phyloP scores from a whole-genome alignment of 2,797 vertebrate genomes.

The Gymnoscopelus braueri region DNA sequence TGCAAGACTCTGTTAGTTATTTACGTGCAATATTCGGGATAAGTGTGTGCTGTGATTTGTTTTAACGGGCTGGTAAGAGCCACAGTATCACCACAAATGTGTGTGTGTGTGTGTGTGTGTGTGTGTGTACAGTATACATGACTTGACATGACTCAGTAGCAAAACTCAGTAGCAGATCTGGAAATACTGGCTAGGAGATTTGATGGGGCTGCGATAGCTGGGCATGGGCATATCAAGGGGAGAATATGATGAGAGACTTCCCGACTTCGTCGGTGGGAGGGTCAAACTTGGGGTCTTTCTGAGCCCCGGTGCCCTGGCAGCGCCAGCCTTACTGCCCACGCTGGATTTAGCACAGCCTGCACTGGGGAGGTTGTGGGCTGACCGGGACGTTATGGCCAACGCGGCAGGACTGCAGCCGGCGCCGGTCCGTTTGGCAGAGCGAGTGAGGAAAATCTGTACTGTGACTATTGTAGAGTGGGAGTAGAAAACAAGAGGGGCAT shows the following conservation, averaged over 20 bases:
- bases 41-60: too few species aligned
- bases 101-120: too few species aligned
- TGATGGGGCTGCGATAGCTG: slow-evolving; percentile 85
- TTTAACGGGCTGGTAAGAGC: too few species aligned
- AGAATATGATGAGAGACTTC: slow-evolving; percentile 74
- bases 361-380: slow-evolving; percentile 43
- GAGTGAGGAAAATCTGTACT: slow-evolving; percentile 85
- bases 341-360: slow-evolving; percentile 70
- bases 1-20: background rate
- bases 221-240: slow-evolving; percentile 82
- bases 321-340: slow-evolving; percentile 53
- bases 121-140: too few species aligned
- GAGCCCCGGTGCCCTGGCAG: slow-evolving; percentile 42
- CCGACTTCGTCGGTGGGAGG: slow-evolving; percentile 78
- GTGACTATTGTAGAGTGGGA: slow-evolving; percentile 78
- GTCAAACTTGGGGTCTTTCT: slow-evolving; percentile 76
- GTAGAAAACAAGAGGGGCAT: slow-evolving; percentile 71
- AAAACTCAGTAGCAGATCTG: slow-evolving; percentile 81
- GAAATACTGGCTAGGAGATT: slow-evolving; percentile 87
- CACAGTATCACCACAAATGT: too few species aligned
- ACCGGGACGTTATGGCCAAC: slow-evolving; percentile 55
- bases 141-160: too few species aligned
- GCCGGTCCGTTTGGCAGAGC: slow-evolving; percentile 73
- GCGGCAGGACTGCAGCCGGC: slow-evolving; percentile 49
- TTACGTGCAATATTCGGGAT: too few species aligned